Evolutionary conservation across 1,140 invertebrate genomes (phyloP).

Genomic region (Sinonovacula constricta): DNA sequence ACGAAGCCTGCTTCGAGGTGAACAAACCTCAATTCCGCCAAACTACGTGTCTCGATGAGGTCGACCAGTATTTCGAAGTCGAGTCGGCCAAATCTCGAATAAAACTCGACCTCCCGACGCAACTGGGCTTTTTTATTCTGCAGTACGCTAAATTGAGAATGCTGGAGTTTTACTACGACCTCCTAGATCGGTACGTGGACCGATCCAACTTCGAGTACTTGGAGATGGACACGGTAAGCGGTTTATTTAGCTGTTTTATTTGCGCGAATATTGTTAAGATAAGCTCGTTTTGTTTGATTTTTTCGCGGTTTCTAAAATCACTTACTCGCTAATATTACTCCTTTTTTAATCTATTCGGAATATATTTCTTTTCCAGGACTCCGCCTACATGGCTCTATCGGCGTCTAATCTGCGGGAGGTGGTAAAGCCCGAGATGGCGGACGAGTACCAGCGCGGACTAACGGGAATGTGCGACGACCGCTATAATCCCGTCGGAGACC

Average conservation of each 20-base stretch:
- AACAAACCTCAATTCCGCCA: conserved; percentile 24
- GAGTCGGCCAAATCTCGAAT: conserved; percentile 35
- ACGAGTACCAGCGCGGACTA: background rate
- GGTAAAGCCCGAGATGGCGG: background rate
- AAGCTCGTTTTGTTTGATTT: too few relatives aligned
- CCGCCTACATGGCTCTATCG: background rate
- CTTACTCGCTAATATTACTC: too few relatives aligned
- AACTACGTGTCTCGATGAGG: conserved; percentile 7
- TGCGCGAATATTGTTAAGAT: too few relatives aligned
- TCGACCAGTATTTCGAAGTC: conserved; percentile 36
- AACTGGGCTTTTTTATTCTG: conserved; percentile 58
- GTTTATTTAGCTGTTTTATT: too few relatives aligned
- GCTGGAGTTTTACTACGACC: conserved; percentile 62
- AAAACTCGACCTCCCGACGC: conserved; percentile 37
- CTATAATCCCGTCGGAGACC: conserved; percentile 14
- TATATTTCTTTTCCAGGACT: background rate
- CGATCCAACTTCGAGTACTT: conserved; percentile 49
- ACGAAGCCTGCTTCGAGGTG: conserved; percentile 6
- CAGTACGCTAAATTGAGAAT: conserved; percentile 61
- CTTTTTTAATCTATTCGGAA: too few relatives aligned
- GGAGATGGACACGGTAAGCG: conserved; percentile 60
- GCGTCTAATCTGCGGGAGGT: conserved; percentile 2
- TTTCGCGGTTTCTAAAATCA: too few relatives aligned
- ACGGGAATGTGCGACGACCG: conserved; percentile 29
- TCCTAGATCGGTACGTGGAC: conserved; percentile 52